phyloP scores from a whole-genome alignment of 1,140 invertebrate genomes.

The Eurosta solidaginis region DNA sequence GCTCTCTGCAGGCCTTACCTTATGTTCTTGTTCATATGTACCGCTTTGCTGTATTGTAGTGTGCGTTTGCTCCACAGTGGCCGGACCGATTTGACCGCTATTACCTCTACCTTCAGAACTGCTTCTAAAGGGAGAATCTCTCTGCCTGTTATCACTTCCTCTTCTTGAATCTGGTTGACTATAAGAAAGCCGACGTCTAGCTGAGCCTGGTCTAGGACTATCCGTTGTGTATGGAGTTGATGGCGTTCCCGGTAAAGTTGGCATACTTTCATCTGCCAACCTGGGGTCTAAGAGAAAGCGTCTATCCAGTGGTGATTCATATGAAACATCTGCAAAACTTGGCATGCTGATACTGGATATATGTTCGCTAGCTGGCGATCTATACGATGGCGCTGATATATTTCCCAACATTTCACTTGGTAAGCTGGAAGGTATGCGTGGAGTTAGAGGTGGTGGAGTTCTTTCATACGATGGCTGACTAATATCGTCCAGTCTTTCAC shows the following conservation, averaged over 20 bases:
- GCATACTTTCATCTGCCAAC: neutral
- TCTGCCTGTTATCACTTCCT: neutral
- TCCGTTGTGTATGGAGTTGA: neutral
- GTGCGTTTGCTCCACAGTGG: conserved; percentile 8
- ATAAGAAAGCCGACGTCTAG: neutral
- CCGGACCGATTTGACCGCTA: neutral
- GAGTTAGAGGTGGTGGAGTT: neutral
- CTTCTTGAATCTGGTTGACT: neutral
- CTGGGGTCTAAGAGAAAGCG: conserved; percentile 7
- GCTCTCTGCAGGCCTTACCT: neutral
- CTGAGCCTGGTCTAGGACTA: neutral
- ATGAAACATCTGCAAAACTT: conserved; percentile 3
- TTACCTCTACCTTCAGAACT: neutral
- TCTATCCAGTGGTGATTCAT: conserved; percentile 1
- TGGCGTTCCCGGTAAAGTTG: neutral
- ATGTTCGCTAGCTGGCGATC: conserved; percentile 1
- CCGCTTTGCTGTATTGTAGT: neutral
- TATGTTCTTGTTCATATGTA: neutral
- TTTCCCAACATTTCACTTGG: conserved; percentile 7
- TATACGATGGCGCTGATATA: neutral
- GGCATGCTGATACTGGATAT: conserved; percentile 11
- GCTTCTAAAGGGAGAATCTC: neutral
- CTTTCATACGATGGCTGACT: neutral
- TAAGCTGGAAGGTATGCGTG: neutral
- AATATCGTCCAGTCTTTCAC: neutral